Evolutionary conservation across 2,797 vertebrate species (phyloP).

Genomic region (Sylvia borin): DNA sequence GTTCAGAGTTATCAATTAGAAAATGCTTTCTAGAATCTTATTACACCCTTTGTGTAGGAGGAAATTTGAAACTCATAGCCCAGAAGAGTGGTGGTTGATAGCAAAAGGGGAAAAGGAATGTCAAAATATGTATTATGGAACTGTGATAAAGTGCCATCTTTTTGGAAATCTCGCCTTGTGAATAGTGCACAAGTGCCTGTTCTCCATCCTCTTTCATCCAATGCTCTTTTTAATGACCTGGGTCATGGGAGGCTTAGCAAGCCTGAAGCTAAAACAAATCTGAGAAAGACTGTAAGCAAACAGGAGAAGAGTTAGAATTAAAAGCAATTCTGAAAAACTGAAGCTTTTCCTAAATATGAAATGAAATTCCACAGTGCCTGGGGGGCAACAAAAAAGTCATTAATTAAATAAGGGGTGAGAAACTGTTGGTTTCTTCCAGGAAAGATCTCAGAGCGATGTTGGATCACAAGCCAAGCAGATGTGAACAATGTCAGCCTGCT

Average conservation of each 20-base stretch:
- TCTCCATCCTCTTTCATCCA: neutral
- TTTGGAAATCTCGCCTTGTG: neutral
- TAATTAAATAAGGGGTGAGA: neutral
- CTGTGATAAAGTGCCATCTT: neutral
- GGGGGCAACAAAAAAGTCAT: neutral
- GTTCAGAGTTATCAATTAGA: slow-evolving; percentile 8
- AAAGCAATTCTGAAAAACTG: neutral
- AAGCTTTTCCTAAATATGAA: neutral
- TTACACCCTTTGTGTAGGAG: neutral
- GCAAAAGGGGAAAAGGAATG: neutral
- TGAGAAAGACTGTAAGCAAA: neutral
- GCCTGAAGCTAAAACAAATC: neutral
- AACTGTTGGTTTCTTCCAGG: neutral
- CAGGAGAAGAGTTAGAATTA: neutral
- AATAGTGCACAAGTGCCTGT: neutral
- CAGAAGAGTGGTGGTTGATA: neutral
- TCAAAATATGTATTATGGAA: neutral
- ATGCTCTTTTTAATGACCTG: neutral
- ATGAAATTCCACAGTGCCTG: neutral
- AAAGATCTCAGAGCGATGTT: neutral
- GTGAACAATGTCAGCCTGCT: neutral
- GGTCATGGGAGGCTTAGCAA: neutral
- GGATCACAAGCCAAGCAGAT: neutral
- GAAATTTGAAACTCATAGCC: neutral
- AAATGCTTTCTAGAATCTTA: slow-evolving; percentile 4